Evolutionary conservation across 2,113 vertebrate species (phyloP), one percentile per base, ranked within the genome.

Genomic region (Ciconia boyciana): DNA sequence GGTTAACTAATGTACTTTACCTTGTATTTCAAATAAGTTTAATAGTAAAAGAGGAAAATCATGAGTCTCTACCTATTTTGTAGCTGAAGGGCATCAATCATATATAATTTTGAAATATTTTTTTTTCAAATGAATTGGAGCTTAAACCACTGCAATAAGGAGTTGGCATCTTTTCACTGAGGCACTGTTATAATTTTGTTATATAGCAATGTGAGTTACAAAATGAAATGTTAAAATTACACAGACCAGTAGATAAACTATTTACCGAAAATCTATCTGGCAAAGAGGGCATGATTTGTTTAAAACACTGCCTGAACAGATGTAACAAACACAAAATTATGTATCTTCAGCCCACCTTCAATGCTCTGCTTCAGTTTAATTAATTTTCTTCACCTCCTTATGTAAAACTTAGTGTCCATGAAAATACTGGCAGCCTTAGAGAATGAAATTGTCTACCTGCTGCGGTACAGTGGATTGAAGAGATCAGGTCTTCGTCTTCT

Each of bases 21-120:
- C 60, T 95, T 96, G 26, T 84, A 70, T 95, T 97, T 96, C 94
- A 94, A 91, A 74, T 89, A 90, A 79, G 81, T 88, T 94, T 86
- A 91, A 91, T 52, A 93, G 83, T 77, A 90, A 95, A 94, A 92
- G 71, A 75, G 43, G 44, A 93, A 29, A 96, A 95, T 81, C 52
- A 16, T 26, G 20, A 64, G 22, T 79, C 29, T 58, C 78, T 89
- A 89, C 36, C 14, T 83, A 89, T 96, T 96, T 90, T 94, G 44
- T 49, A 94, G 43, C 66, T 95, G 87, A 96, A 95, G 61, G 34
- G 62, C 52, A 89, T 90, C 62, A 90, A 95, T 97, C n/a, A 93
- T 64, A 68, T 58, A 84, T 86, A 89, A 94, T 95, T 87, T 65
- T 94, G 60, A 79, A 83, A 60, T 46, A 39, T 90, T 39, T 79